Conservation (phyloP, 2,888 invertebrate genomes). For the Imbricaverruca yamaguchii region DNA sequence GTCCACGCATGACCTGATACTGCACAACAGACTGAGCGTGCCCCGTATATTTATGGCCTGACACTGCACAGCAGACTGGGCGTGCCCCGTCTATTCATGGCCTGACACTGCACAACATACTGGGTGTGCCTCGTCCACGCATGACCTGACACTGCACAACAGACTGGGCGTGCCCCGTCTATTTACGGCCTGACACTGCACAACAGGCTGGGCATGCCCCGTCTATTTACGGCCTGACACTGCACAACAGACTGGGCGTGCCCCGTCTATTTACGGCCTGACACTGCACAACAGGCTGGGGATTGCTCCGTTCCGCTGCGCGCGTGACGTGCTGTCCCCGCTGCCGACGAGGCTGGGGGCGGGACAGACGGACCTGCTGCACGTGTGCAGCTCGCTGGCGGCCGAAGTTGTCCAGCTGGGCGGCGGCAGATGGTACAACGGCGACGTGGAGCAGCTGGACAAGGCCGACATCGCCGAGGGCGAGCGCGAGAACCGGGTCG, state of each 20-base stretch:
- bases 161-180: too few species aligned
- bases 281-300: constrained; percentile 34
- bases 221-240: constrained; percentile 39
- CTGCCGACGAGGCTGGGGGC: constrained; percentile 32
- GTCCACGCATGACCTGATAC: too few species aligned
- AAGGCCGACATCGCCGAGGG: background rate
- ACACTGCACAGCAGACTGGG: too few species aligned
- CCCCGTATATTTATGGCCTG: too few species aligned
- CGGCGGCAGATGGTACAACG: constrained; percentile 38
- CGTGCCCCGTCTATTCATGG: too few species aligned
- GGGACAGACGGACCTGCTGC: constrained; percentile 38
- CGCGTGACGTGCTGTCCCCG: constrained; percentile 37
- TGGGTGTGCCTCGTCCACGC: too few species aligned
- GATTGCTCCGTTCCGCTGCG: constrained; percentile 39
- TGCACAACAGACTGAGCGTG: too few species aligned
- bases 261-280: background rate
- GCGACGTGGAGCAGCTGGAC: constrained; percentile 30
- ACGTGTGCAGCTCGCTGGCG: constrained; percentile 38
- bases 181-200: background rate
- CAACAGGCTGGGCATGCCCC: constrained; percentile 31
- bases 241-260: constrained; percentile 37
- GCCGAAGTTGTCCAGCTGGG: constrained; percentile 39
- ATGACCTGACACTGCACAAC: too few species aligned
- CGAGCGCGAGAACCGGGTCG: background rate
- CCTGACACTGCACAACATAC: too few species aligned